A percentile compares a stretch with the other conserved stretches of the same genome.
Evolutionary conservation across 2,797 vertebrate species (phyloP).

Genomic region (Pseudochirops cupreus): DNA sequence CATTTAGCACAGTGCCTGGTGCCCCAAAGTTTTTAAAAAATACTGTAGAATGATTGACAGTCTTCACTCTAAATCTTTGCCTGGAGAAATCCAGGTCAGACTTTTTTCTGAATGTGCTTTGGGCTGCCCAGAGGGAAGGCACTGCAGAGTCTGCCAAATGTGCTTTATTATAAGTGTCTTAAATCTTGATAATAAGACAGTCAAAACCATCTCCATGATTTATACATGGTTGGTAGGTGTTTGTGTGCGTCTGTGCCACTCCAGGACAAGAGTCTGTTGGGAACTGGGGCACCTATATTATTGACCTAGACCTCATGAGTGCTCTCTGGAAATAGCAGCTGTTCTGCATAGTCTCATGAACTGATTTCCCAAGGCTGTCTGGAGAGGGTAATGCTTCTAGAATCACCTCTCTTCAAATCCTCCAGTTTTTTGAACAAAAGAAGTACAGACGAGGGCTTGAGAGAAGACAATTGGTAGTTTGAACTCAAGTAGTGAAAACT

Average conservation of each 20-base stretch:
- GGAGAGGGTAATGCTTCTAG: slow-evolving; percentile 55
- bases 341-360: slow-evolving; percentile 54
- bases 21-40: neutral
- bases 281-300: slow-evolving; percentile 20
- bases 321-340: slow-evolving; percentile 61
- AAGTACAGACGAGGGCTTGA: slow-evolving; percentile 56
- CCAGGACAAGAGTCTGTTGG: slow-evolving; percentile 55
- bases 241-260: slow-evolving; percentile 15
- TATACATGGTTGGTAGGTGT: neutral
- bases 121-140: slow-evolving; percentile 57
- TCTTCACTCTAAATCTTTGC: slow-evolving; percentile 31
- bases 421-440: slow-evolving; percentile 69
- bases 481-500: too few relatives aligned
- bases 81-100: slow-evolving; percentile 53
- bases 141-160: slow-evolving; percentile 53
- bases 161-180: slow-evolving; percentile 65
- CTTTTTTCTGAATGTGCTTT: slow-evolving; percentile 54
- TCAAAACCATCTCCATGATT: slow-evolving; percentile 60
- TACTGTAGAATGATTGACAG: neutral
- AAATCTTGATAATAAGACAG: slow-evolving; percentile 66
- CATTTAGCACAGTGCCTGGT: neutral
- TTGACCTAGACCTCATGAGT: slow-evolving; percentile 49
- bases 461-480: slow-evolving; percentile 62
- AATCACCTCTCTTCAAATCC: slow-evolving; percentile 67
- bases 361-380: slow-evolving; percentile 59